Percentiles rank a stretch among this genome's conserved stretches.
Evolutionary conservation across 2,797 vertebrate genomes (phyloP).

Genomic region (Lemur catta): DNA sequence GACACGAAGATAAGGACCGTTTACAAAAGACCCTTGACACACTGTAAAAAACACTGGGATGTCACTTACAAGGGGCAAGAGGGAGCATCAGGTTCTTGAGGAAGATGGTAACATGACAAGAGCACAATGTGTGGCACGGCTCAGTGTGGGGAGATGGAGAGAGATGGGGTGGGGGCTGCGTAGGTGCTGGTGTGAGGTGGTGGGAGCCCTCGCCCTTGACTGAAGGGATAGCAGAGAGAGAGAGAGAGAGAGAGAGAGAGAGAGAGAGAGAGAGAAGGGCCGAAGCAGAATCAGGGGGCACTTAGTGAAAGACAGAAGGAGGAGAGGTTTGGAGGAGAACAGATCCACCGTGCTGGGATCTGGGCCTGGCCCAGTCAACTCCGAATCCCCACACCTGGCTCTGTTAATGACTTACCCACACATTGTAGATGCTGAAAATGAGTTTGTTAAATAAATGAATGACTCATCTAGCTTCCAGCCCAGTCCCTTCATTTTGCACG

Average conservation of each 20-base stretch:
- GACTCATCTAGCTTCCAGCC: not conserved
- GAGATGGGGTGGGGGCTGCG: not conserved
- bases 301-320: not conserved
- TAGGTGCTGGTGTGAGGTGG: not conserved
- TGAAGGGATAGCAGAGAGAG: not conserved
- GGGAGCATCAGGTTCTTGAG: not conserved
- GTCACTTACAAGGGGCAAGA: not conserved
- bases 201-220: not conserved
- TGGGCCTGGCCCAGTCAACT: not conserved
- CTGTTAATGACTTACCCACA: not conserved
- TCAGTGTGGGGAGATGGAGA: not conserved
- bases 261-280: not conserved
- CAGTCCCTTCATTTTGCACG: not conserved
- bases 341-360: not conserved
- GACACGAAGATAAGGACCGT: not conserved
- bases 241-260: not conserved
- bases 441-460: not conserved
- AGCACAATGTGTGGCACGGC: fast-evolving
- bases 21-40: not conserved
- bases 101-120: not conserved
- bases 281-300: not conserved
- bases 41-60: not conserved
- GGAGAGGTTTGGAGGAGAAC: not conserved
- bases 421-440: not conserved
- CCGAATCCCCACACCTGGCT: not conserved